Conservation (phyloP, 2,797 vertebrate species). For the Tinamus major region DNA sequence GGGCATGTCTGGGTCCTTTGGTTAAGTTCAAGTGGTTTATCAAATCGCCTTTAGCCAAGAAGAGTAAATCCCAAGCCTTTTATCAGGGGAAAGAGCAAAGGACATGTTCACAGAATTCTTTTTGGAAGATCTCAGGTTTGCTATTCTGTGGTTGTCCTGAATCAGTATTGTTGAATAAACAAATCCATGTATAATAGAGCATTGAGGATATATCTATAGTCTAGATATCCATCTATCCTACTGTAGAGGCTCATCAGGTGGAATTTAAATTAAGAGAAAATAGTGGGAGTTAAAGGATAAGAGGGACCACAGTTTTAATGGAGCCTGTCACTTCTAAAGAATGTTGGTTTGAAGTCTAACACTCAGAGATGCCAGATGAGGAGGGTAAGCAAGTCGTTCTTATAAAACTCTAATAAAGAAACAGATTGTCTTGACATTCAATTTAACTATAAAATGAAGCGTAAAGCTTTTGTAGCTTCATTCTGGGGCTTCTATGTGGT, state of each 20-base stretch:
- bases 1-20: not conserved
- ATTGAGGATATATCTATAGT: not conserved
- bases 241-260: not conserved
- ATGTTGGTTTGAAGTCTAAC: not conserved
- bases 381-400: rapidly evolving
- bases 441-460: not conserved
- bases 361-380: not conserved
- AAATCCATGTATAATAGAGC: not conserved
- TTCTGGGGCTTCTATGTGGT: not conserved
- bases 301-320: not conserved
- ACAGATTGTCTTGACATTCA: not conserved
- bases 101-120: rapidly evolving
- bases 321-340: not conserved
- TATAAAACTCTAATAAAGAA: not conserved
- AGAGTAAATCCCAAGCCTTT: not conserved
- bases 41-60: not conserved
- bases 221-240: not conserved
- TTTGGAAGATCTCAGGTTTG: not conserved
- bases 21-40: not conserved
- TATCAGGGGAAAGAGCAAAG: rapidly evolving
- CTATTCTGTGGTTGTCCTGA: not conserved
- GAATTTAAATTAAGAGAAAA: not conserved
- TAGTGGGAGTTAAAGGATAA: not conserved
- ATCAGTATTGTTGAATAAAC: not conserved
- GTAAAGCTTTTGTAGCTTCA: not conserved